Evolutionary conservation across 2,797 vertebrate genomes (phyloP).

Genomic region (Apogon hyalosoma): DNA sequence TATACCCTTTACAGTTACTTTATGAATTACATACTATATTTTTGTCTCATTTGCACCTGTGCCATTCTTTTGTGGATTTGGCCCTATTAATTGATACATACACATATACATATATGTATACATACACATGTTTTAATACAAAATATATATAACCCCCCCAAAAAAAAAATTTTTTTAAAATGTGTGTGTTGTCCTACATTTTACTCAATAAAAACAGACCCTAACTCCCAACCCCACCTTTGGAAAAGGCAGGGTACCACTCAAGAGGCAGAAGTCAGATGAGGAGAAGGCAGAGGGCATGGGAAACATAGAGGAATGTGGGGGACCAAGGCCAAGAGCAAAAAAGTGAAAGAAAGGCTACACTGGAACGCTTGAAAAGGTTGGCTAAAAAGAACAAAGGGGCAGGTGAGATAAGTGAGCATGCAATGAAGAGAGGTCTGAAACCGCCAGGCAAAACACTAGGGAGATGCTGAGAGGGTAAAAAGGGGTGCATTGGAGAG

Average conservation of each 20-base stretch:
- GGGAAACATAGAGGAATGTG: constrained; percentile 42
- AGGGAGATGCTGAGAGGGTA: constrained; percentile 20
- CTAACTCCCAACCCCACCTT: no score
- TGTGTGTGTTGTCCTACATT: no score
- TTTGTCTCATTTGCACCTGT: no score
- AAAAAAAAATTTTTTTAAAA: no score
- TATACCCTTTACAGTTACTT: no score
- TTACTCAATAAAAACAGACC: no score
- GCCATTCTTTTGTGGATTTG: no score
- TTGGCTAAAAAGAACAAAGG: constrained; percentile 4
- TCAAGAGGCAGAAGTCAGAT: neutral
- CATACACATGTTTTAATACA: no score
- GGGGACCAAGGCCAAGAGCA: constrained; percentile 13
- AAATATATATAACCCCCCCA: no score
- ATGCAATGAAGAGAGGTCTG: constrained; percentile 18
- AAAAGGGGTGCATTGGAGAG: constrained; percentile 33
- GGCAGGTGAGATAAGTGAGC: constrained; percentile 36
- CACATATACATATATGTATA: no score
- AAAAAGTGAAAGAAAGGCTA: constrained; percentile 13
- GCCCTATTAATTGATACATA: no score
- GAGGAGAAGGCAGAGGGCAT: constrained; percentile 30
- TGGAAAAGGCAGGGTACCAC: neutral
- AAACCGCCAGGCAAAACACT: constrained; percentile 12
- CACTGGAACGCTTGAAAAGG: constrained; percentile 2
- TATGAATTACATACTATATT: no score